Conservation (phyloP, 2,797 vertebrate species). For the Sebastes hubbsi region DNA sequence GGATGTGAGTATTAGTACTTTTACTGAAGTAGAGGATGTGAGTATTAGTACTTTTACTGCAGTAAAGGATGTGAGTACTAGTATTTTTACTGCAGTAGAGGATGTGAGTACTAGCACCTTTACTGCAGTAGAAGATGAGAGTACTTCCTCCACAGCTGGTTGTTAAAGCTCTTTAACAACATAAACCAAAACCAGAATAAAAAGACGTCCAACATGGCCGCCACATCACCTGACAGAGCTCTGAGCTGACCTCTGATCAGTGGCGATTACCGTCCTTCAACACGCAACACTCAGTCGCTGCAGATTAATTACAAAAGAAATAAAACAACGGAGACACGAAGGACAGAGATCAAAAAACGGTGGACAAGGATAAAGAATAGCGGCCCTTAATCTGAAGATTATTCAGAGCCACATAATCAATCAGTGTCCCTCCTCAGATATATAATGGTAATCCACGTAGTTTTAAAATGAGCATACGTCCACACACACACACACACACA, state of each 20-base stretch:
- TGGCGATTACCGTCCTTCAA: background rate
- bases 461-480: conserved; percentile 59
- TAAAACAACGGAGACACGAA: conserved; percentile 37
- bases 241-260: background rate
- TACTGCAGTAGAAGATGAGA: too few relatives aligned
- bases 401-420: conserved; percentile 60
- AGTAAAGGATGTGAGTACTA: too few relatives aligned
- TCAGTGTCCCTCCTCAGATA: conserved; percentile 52
- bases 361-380: conserved; percentile 57
- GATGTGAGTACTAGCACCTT: too few relatives aligned
- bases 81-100: too few relatives aligned
- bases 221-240: too few relatives aligned
- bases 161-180: too few relatives aligned
- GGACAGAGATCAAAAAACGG: conserved; percentile 36
- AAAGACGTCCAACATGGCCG: too few relatives aligned
- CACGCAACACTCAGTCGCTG: background rate
- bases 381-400: conserved; percentile 69
- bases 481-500: background rate
- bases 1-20: too few relatives aligned
- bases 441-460: conserved; percentile 65
- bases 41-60: too few relatives aligned
- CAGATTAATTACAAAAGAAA: conserved; percentile 46
- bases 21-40: too few relatives aligned
- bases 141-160: too few relatives aligned
- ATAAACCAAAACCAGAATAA: too few relatives aligned